Conservation (phyloP, 30 jellyfish, hydroid and myxozoan species). For the Nemopilema nomurai region DNA sequence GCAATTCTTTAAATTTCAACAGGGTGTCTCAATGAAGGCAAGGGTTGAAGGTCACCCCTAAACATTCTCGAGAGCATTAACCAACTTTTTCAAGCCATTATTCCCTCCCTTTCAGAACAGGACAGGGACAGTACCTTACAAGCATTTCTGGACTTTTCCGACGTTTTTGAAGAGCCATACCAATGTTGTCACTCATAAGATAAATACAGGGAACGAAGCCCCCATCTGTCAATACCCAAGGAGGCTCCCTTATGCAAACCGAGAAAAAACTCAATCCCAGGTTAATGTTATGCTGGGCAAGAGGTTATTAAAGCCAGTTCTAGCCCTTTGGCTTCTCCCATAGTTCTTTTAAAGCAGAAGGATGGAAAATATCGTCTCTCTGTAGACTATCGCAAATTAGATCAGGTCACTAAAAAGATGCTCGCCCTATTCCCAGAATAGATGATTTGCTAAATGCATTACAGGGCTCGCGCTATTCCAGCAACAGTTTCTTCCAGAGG, state of each 20-base stretch:
- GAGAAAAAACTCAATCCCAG: not conserved
- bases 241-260: no score
- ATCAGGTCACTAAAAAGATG: constrained; percentile 57
- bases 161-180: no score
- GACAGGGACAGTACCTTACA: not conserved
- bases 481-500: no score
- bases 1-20: constrained; percentile 53
- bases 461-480: constrained; percentile 19
- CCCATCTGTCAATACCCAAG: constrained; percentile 9
- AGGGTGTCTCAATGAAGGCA: constrained; percentile 52
- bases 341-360: constrained; percentile 62
- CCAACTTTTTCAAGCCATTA: no score
- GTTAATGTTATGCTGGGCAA: constrained; percentile 50
- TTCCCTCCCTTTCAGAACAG: not conserved
- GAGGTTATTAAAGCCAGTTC: constrained; percentile 50
- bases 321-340: constrained; percentile 63
- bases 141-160: no score
- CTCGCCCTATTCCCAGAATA: constrained; percentile 59
- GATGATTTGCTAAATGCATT: constrained; percentile 51
- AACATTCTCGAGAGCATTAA: not conserved
- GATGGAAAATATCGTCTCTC: constrained; percentile 58
- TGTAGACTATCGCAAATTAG: constrained; percentile 47
- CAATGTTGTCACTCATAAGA: constrained; percentile 20
- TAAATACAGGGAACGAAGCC: not conserved
- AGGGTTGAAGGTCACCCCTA: constrained; percentile 43